A percentile compares a stretch with the other conserved stretches of the same genome.
phyloP scores from a whole-genome alignment of 2,113 vertebrate species.

The Rattus norvegicus region GRCr8 NC_086020.1:134971001-134971500 shows the following conservation, averaged over 20 bases:
- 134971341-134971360: background rate
- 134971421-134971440: background rate
- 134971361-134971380: background rate
- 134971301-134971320: conserved; percentile 16
- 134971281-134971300: background rate
- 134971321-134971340: background rate
- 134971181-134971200: background rate
- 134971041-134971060: background rate
- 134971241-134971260: background rate
- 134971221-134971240: background rate
- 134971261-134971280: background rate
- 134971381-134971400: background rate
- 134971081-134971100: background rate
- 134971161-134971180: background rate
- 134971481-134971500: background rate
- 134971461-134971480: background rate
- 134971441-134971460: background rate
- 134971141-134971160: background rate
- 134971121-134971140: background rate
- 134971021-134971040: background rate
- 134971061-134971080: background rate
- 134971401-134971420: background rate
- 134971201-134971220: background rate
- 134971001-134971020: background rate
- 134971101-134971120: conserved; percentile 2